A percentile compares a stretch with the other conserved stretches of the same genome.
Evolutionary conservation across 2,113 vertebrate species (phyloP).

Genomic region (Arenaria interpres): DNA sequence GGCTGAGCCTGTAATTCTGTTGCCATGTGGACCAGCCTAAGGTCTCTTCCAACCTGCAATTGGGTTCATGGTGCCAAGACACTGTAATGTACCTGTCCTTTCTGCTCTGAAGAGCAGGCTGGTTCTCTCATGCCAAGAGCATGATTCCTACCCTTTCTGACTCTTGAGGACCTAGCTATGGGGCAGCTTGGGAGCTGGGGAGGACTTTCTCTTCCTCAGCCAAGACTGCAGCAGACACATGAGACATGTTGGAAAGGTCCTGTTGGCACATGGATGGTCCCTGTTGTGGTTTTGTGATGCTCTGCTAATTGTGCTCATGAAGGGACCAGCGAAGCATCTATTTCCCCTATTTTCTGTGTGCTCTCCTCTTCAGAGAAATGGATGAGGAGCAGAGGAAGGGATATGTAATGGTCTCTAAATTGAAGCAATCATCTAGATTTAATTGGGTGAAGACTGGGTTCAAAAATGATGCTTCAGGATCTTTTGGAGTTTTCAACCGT

Average conservation of each 20-base stretch:
- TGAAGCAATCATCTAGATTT: neutral
- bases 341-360: neutral
- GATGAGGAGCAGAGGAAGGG: neutral
- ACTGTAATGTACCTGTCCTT: neutral
- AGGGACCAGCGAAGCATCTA: neutral
- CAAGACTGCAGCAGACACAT: neutral
- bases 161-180: neutral
- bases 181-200: neutral
- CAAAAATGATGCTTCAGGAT: neutral
- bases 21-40: neutral
- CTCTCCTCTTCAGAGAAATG: neutral
- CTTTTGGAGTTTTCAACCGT: neutral
- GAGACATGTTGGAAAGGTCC: neutral
- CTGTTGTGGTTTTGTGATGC: neutral
- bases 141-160: neutral
- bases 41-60: neutral
- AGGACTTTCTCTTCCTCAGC: neutral
- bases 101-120: neutral
- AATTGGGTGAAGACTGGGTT: neutral
- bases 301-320: neutral
- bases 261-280: fast-evolving
- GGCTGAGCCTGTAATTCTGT: neutral
- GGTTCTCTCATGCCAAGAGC: neutral
- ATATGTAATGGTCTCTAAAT: neutral
- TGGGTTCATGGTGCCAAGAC: neutral